These are phyloP conservation scores for Drosophila albomicans DNA, from an alignment of 1,140 invertebrate species.

Conservation along the genomic window DNA sequence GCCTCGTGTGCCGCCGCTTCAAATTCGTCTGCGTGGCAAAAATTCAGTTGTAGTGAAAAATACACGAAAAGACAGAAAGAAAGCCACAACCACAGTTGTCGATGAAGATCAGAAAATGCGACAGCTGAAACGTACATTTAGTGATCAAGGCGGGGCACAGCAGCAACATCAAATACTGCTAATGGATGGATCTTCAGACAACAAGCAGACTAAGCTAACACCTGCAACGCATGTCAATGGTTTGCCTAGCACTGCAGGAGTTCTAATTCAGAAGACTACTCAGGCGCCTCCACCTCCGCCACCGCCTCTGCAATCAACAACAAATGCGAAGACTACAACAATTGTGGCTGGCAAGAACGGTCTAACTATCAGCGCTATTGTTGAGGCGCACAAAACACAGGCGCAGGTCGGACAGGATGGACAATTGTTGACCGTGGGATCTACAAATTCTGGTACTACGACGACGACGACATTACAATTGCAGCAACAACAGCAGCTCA, in stretches of 20 bases:
- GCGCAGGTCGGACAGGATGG: constrained; percentile 17
- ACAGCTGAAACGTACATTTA: constrained; percentile 61
- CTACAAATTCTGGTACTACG: constrained; percentile 88
- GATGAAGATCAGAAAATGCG: constrained; percentile 49
- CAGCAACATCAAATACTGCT: constrained; percentile 38
- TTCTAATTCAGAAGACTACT: constrained; percentile 62
- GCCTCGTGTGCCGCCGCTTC: constrained; percentile 93
- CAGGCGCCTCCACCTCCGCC: constrained; percentile 20
- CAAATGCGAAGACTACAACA: constrained; percentile 63
- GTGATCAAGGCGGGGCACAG: constrained; percentile 55
- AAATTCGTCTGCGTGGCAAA: constrained; percentile 93
- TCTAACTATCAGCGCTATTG: constrained; percentile 80
- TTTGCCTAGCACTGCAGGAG: constrained; percentile 39
- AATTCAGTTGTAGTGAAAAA: constrained; percentile 95
- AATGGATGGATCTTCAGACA: constrained; percentile 39
- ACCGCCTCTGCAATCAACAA: constrained; percentile 19
- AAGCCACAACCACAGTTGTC: constrained; percentile 62
- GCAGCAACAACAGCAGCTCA: constrained; percentile 55
- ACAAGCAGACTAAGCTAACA: constrained; percentile 60
- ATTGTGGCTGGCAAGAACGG: constrained; percentile 79
- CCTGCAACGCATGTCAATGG: constrained; percentile 61
- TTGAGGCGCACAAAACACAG: constrained; percentile 72
- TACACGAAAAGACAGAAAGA: constrained; percentile 91
- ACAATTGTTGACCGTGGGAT: constrained; percentile 85
- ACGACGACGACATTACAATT: constrained; percentile 75